Base-by-base conservation (phyloP, 2,113 vertebrate species). In the Chloroceryle aenea region DNA sequence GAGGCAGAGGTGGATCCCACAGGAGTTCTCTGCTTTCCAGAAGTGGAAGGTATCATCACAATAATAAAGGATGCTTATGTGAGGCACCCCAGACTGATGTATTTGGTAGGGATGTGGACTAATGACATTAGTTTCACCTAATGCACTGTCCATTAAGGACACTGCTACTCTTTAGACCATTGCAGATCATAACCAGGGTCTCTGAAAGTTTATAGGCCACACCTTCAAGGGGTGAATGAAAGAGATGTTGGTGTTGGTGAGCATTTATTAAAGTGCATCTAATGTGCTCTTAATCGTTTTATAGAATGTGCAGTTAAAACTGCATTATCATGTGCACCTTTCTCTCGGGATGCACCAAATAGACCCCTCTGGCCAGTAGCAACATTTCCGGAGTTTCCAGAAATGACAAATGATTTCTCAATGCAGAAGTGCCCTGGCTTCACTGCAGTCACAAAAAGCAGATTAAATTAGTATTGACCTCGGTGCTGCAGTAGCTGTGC, bases 391-490 rank as follows among this genome's bases (percentile, higher is more conserved):
- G 89, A 90, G 73, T 89, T 95, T 96, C 80, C 83, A 95, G 93
- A 95, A 95, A 96, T 95, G 93, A 97, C 10, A 10, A 89, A 92
- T 93, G 86, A 78, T 93, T 95, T 89, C 83, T 96, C 95, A 95
- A 95, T 91, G 93, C 86, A 95, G 80, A 78, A 95, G 80, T 78
- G 77, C 86, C 3, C 12, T 78, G 69, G 80, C 84, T 95, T 92
- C 58, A 81, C 93, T 97, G 96, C 94, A 97, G 93, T 93, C 89
- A 90, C 91, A 89, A 84, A 84, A 92, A 93, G 86, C 68, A 93
- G 87, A 97, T 97, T 95, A 85, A 97, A 97, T 97, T 97, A 96
- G 91, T 93, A 96, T 97, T 95, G 96, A 96, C 95, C 94, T 95
- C 92, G 10, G 9, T 92, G 59, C 91, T 90, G 96, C 96, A 91